Evolutionary conservation across 35 echinoderm and acorn worm species (phyloP).

Genomic region (Hemicentrotus pulcherrimus): DNA sequence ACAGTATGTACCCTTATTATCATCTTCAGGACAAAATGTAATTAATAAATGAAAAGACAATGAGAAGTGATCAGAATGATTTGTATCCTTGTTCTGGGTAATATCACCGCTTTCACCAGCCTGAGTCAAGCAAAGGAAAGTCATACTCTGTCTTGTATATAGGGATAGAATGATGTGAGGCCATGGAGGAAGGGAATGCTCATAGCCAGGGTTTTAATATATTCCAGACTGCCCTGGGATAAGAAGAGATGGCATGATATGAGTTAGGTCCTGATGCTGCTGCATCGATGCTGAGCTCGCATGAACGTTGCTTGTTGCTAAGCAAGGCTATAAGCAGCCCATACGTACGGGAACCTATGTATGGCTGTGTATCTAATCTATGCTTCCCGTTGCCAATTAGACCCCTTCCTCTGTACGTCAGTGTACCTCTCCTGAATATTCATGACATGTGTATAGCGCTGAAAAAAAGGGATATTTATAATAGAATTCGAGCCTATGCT

Average conservation of each 20-base stretch:
- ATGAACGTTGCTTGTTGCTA: background rate
- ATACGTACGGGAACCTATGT: background rate
- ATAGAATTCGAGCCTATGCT: background rate
- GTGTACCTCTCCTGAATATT: slow-evolving; percentile 27
- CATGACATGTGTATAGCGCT: background rate
- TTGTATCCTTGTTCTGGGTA: background rate
- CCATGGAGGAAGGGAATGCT: background rate
- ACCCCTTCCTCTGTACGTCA: slow-evolving; percentile 46
- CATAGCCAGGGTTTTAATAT: background rate
- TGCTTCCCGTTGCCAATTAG: slow-evolving; percentile 32
- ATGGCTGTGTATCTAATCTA: slow-evolving; percentile 14
- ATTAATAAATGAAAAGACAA: background rate
- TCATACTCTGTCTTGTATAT: background rate
- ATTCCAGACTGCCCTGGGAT: background rate
- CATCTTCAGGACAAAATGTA: no score
- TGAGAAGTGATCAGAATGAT: background rate
- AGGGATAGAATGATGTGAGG: background rate
- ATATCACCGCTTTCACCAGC: background rate
- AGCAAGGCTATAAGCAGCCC: background rate
- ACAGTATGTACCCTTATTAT: background rate
- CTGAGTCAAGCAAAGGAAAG: background rate
- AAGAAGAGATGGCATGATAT: background rate
- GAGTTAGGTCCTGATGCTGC: background rate
- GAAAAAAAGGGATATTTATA: background rate
- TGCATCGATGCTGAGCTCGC: background rate